A percentile compares a stretch with the other conserved stretches of the same genome.
phyloP scores from a whole-genome alignment of 2,888 invertebrate genomes.

The Caenorhabditis plicata region DNA sequence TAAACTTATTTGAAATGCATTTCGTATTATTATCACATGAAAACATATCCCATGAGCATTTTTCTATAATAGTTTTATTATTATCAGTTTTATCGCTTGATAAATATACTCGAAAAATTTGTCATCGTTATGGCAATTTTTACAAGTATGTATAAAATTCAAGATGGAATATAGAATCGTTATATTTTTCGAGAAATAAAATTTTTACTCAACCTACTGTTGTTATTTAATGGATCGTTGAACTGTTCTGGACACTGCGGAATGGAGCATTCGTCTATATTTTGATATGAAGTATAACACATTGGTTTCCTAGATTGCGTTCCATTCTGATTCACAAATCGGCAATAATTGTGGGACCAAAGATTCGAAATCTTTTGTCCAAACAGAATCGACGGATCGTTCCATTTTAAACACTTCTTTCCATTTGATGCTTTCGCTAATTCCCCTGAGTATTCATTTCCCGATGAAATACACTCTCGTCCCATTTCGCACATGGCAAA shows the following conservation, averaged over 20 bases:
- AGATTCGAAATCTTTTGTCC: conserved; percentile 8
- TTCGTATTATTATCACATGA: conserved; percentile 39
- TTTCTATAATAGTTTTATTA: not conserved
- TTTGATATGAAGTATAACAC: conserved; percentile 12
- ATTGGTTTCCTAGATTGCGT: conserved; percentile 8
- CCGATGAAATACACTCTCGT: conserved; percentile 29
- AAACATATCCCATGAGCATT: conserved; percentile 13
- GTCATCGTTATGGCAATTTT: no score
- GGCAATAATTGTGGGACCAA: conserved; percentile 38
- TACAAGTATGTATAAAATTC: no score
- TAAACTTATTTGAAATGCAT: conserved; percentile 48
- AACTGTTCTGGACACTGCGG: conserved; percentile 26
- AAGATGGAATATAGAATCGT: no score
- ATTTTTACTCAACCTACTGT: no score
- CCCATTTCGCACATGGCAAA: conserved; percentile 44
- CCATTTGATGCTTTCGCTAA: conserved; percentile 14
- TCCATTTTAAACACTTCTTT: conserved; percentile 48
- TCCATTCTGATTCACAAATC: conserved; percentile 12
- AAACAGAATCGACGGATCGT: conserved; percentile 42
- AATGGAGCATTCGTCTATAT: conserved; percentile 15
- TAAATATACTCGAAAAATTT: no score
- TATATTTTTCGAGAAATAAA: no score
- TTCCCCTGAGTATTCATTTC: conserved; percentile 20
- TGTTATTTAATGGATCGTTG: conserved; percentile 7
- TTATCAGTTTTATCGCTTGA: not conserved